Conservation (phyloP, 2,797 vertebrate species). For the Varecia variegata region DNA sequence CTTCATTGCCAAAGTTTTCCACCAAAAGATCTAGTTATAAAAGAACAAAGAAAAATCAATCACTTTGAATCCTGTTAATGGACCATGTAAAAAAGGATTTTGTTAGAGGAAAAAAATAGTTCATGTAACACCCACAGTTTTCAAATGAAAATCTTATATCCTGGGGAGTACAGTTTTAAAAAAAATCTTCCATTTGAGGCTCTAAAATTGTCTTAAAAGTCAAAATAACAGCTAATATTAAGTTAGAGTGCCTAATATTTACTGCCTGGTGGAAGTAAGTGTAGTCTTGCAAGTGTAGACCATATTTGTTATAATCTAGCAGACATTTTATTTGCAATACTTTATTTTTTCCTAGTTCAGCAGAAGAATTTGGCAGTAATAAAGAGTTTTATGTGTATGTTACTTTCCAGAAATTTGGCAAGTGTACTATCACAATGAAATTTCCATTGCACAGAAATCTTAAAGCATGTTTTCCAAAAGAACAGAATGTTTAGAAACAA, state of each 20-base stretch:
- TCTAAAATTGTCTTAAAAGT: not conserved
- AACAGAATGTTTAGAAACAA: conserved; percentile 12
- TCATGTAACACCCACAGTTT: not conserved
- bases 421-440: conserved; percentile 13
- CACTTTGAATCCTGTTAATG: not conserved
- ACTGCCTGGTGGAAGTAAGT: not conserved
- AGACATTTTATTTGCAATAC: not conserved
- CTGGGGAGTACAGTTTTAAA: not conserved
- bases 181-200: not conserved
- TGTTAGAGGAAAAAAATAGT: not conserved
- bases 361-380: conserved; percentile 30
- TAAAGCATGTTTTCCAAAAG: conserved; percentile 33
- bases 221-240: not conserved
- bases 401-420: conserved; percentile 55
- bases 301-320: not conserved
- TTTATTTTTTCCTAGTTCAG: not conserved
- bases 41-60: not conserved
- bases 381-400: not conserved
- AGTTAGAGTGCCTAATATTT: not conserved
- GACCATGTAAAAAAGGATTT: not conserved
- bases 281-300: not conserved
- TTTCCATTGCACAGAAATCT: conserved; percentile 37
- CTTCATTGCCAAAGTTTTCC: not conserved
- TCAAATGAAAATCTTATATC: not conserved
- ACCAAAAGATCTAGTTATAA: not conserved